Conservation (phyloP, 2,113 vertebrate species). For the Eulacestoma nigropectus region DNA sequence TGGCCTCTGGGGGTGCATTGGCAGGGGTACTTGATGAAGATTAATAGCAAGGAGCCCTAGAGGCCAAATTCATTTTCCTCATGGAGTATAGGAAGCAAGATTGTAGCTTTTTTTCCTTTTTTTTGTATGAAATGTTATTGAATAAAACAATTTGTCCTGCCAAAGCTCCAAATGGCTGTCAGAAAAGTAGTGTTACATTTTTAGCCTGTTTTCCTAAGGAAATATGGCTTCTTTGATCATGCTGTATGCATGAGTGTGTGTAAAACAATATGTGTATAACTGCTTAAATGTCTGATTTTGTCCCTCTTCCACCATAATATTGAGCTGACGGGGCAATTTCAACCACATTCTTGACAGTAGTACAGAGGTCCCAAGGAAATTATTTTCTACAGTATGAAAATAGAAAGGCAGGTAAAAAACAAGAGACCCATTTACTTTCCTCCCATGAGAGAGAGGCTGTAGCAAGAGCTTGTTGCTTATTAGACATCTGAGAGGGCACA, state of each 20-base stretch:
- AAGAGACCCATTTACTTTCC: background rate
- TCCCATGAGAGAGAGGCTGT: background rate
- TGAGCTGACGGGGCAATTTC: background rate
- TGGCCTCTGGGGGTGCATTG: background rate
- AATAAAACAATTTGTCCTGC: conserved; percentile 30
- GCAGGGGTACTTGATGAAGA: background rate
- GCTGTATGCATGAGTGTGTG: background rate
- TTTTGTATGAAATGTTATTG: background rate
- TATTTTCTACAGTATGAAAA: conserved; percentile 6
- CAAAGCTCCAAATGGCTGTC: conserved; percentile 20
- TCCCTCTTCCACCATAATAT: background rate
- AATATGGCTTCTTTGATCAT: conserved; percentile 20
- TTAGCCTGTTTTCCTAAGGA: conserved; percentile 21
- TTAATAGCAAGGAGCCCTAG: conserved; percentile 10
- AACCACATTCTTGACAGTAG: background rate
- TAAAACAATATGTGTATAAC: background rate
- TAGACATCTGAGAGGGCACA: background rate
- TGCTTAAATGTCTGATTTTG: conserved; percentile 10
- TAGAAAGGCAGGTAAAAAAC: background rate
- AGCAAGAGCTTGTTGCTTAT: background rate
- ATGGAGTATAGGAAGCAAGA: background rate
- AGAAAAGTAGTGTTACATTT: conserved; percentile 4
- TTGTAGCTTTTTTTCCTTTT: background rate
- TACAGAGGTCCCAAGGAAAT: background rate
- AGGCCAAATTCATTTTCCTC: conserved; percentile 35